phyloP scores from a whole-genome alignment of 2,113 vertebrate genomes.

The Vimba vimba region DNA sequence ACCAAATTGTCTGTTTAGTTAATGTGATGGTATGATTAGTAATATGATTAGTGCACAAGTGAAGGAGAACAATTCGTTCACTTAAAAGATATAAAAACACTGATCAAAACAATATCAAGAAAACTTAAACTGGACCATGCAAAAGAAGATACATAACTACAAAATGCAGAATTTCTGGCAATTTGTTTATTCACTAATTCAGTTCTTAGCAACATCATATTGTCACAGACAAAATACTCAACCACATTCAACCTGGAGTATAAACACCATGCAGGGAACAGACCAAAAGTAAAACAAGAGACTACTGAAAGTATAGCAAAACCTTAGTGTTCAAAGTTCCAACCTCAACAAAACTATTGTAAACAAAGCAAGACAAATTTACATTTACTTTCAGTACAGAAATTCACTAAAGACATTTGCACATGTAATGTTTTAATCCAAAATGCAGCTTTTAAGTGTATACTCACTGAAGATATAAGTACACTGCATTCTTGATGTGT shows the following conservation, averaged over 20 bases:
- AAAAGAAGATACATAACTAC: neutral
- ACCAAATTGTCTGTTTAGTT: too few relatives aligned
- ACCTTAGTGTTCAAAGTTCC: conserved; percentile 12
- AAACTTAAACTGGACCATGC: neutral
- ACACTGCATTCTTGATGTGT: conserved; percentile 18
- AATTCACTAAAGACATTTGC: neutral
- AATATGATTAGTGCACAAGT: too few relatives aligned
- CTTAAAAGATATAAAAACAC: too few relatives aligned
- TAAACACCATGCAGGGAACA: conserved; percentile 22
- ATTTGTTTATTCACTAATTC: conserved; percentile 22
- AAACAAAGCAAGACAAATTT: neutral
- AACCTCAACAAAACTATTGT: neutral
- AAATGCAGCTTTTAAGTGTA: conserved; percentile 9
- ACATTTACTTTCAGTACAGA: conserved; percentile 13
- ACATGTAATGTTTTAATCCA: neutral
- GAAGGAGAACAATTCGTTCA: too few relatives aligned
- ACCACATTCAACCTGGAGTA: neutral
- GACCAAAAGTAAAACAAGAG: neutral
- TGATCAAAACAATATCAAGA: neutral
- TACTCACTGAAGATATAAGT: neutral
- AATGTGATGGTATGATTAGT: too few relatives aligned
- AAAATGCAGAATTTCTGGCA: neutral
- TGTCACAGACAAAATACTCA: conserved; percentile 20
- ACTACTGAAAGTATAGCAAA: neutral
- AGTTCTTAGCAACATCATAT: neutral